Base-by-base conservation (phyloP, 2,888 invertebrate species). In the Congeria kusceri region DNA sequence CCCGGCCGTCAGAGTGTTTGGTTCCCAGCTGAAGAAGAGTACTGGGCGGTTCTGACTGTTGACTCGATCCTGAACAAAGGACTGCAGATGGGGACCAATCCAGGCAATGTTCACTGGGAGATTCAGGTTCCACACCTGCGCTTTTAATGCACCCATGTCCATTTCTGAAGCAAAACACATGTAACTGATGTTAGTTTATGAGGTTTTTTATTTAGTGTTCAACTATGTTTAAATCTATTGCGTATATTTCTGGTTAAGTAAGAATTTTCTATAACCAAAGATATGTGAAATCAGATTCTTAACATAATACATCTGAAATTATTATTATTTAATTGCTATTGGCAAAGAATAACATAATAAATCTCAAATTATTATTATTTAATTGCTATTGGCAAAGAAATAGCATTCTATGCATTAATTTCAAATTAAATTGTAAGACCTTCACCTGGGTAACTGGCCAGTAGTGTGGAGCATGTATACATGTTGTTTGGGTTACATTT, bases 101-200 rank as follows among this genome's bases (percentile, higher is more conserved):
- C 96, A 97, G 5, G 95, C 94, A 0, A 97, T 95, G 89, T 95
- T 95, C 0, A 96, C 95, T 79, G 94, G 95, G 18, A 96, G 93
- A 44, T 95, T 93, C 66, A 95, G 93, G 70, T 95, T 94, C 15
- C 94, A 92, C 53, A 97, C 95, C 86, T 96, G 96, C 0, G 84
- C 83, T 64, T 88, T 85, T 20, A 91, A 79, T 1, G 90, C 80
- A 46, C 88, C 90, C 58, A 80, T 84, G 75, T 92, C 90, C 66
- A 89, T 76, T 56, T 89, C 92, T 92, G 87, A 29, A 83, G 84
- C 59, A 47, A 20, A 57, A 65, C 23, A 32, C 32, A 53, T 46
- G 27, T 3, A 7, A 39, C 39, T 39, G n/a, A n/a, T n/a, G n/a
- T n/a, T n/a, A n/a, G n/a, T n/a, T n/a, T n/a, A n/a, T n/a, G n/a